Evolutionary conservation across 2,113 vertebrate genomes (phyloP), one percentile per base, ranked within the genome.

Genomic region (Grus americana): DNA sequence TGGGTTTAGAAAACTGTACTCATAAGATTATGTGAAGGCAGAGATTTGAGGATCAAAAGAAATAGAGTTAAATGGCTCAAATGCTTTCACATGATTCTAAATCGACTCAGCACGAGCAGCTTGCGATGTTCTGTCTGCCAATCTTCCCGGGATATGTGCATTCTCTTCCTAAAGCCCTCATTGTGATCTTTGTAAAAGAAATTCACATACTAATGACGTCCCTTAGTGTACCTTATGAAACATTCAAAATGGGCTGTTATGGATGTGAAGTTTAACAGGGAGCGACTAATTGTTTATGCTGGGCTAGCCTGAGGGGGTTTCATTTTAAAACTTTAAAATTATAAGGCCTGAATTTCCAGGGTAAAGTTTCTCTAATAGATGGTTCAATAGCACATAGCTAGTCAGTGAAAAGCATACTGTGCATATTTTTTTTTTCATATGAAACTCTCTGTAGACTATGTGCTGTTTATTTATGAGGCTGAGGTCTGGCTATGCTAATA

Each of bases 271-370:
- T 96, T 98, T 96, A 97, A 97, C 90, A 95, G 94, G 93, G 84
- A 96, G 95, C 90, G 96, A 82, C 95, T 98, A 97, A 97, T 97
- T 96, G 97, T 97, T 97, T 98, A 96, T 98, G 96, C 96, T 95
- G 93, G 85, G 86, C 92, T 96, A 96, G 93, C 95, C 90, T 94
- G 78, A 87, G 95, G 95, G 91, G 92, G 91, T 95, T 97, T 96
- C 70, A 94, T 95, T 97, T 92, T 91, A 91, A 96, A 96, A 96
- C 90, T 97, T 97, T 93, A 93, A 95, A 94, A 96, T 83, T 86
- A 40, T 94, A 92, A 97, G 83, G 87, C 84, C 93, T 95, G 92
- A 91, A 95, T 97, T 95, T 96, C 79, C 66, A 94, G 90, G 80
- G 74, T 90, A 95, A 92, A 93, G 46, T 91, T 96, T 91, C 74